Conservation (phyloP, 2,888 invertebrate genomes). For the Carterocephalus palaemon region DNA sequence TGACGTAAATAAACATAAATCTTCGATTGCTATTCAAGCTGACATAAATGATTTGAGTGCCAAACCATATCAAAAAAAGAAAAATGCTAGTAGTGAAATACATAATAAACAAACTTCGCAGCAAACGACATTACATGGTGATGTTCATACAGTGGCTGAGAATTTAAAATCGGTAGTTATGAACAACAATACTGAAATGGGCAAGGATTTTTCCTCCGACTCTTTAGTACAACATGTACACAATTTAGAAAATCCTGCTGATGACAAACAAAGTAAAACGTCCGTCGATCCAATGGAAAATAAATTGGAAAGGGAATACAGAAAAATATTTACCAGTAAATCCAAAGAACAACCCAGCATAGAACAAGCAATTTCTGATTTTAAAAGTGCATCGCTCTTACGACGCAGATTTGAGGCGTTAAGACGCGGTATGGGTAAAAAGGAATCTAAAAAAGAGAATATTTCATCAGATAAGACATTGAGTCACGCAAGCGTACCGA, state of each 20-base stretch:
- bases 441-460: constrained; percentile 42
- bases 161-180: constrained; percentile 27
- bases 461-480: constrained; percentile 34
- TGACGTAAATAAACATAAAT: background rate
- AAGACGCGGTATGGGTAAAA: constrained; percentile 46
- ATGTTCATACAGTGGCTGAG: constrained; percentile 3
- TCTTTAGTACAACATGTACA: constrained; percentile 59
- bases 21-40: constrained; percentile 1
- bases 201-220: constrained; percentile 51
- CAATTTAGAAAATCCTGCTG: constrained; percentile 53
- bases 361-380: constrained; percentile 38
- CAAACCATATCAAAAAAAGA: background rate
- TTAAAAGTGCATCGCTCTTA: constrained; percentile 52
- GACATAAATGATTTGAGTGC: background rate
- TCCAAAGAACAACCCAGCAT: constrained; percentile 40
- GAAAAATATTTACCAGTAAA: constrained; percentile 49
- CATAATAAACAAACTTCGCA: background rate
- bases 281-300: constrained; percentile 55
- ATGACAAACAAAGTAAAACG: constrained; percentile 40
- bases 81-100: background rate
- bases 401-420: constrained; percentile 57
- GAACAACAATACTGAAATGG: constrained; percentile 19
- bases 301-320: constrained; percentile 58
- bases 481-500: constrained; percentile 37
- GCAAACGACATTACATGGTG: background rate